Evolutionary conservation across 2,888 invertebrate species (phyloP).

Genomic region (Deilephila elpenor): DNA sequence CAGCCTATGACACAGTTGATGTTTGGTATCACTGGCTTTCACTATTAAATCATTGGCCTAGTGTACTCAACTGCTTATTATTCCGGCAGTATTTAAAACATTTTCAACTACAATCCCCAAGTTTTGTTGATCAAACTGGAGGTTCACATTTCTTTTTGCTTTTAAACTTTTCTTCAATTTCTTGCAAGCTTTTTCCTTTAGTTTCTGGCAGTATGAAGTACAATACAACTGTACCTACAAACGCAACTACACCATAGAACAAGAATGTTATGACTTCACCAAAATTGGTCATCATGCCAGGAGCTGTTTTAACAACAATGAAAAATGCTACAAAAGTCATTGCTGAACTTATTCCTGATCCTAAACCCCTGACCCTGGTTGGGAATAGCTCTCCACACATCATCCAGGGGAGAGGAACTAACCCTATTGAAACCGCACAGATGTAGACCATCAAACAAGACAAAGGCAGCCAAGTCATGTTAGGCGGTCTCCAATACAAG

Average conservation of each 20-base stretch:
- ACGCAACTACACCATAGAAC: slow-evolving; percentile 84
- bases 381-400: slow-evolving; percentile 91
- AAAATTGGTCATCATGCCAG: slow-evolving; percentile 83
- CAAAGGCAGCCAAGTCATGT: slow-evolving; percentile 80
- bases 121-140: slow-evolving; percentile 48
- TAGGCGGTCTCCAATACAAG: slow-evolving; percentile 68
- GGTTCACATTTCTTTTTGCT: slow-evolving; percentile 55
- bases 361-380: slow-evolving; percentile 85
- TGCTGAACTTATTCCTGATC: slow-evolving; percentile 88
- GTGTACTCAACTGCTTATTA: neutral
- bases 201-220: slow-evolving; percentile 88
- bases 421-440: slow-evolving; percentile 85
- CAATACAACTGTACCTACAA: slow-evolving; percentile 84
- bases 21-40: neutral
- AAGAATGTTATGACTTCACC: slow-evolving; percentile 87
- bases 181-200: slow-evolving; percentile 87
- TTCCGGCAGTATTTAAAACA: neutral
- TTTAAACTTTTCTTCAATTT: slow-evolving; percentile 87
- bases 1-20: neutral
- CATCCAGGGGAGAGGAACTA: slow-evolving; percentile 89
- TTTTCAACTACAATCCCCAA: neutral
- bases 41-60: no score
- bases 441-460: slow-evolving; percentile 84
- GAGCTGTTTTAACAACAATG: slow-evolving; percentile 87
- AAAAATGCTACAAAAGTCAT: slow-evolving; percentile 87